Evolutionary conservation across 2,888 invertebrate species (phyloP), one percentile per base, ranked within the genome.

Genomic region (Boloria euphrosyne): DNA sequence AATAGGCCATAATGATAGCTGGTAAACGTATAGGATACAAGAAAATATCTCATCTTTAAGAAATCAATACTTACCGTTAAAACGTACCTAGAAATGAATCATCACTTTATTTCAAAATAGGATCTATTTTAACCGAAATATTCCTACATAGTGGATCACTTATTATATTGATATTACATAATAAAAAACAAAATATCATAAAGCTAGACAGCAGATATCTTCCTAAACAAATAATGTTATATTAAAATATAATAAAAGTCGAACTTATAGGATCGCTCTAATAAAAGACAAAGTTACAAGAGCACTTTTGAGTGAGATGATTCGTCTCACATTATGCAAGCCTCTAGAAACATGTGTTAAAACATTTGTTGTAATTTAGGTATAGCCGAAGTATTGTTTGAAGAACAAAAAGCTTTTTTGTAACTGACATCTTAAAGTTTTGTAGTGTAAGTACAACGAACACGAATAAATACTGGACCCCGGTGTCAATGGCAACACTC

Each of bases 271-370:
- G 47, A 62, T 53, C 61, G 14, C 44, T 50, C n/a, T 22, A 22
- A 22, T 22, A 46, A 54, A 68, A 57, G 22, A 60, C 2, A 22
- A 31, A 47, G 46, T 59, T 55, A 53, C 57, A n/a, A 59, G 47
- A 62, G 58, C 61, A 7, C 44, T 50, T 55, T 59, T 47, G 27
- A 13, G 43, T 47, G 43, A 14, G 7, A 27, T 49, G 46, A 63
- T 55, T 57, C 44, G 63, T 53, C 52, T 61, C 57, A 57, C 58
- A 50, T 65, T 65, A 51, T 55, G 50, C 46, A 57, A 69, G 57
- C 27, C 57, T 47, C 43, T 18, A 64, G 17, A 61, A 17, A 55
- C 64, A 61, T 57, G 50, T 64, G 62, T 51, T 54, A 64, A 57
- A 53, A 47, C 27, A 49, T 57, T 59, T 66, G 49, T 61, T 60